These are phyloP conservation scores for Caprella mutica DNA, from an alignment of 2,888 invertebrate genomes.

Conservation along the genomic window DNA sequence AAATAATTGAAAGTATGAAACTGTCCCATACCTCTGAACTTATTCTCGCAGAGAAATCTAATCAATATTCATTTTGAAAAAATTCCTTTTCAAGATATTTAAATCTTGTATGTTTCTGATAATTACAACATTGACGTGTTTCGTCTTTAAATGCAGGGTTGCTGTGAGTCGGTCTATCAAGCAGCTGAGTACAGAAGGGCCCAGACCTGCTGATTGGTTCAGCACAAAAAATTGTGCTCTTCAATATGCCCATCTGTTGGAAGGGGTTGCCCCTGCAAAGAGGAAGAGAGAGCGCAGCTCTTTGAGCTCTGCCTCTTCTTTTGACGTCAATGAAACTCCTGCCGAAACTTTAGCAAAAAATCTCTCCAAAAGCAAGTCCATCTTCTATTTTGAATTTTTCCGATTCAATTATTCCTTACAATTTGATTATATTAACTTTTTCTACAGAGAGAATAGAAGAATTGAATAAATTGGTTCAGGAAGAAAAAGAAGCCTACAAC, in stretches of 20 bases:
- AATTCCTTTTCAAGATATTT: too few species aligned
- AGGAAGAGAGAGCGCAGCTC: constrained; percentile 52
- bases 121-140: too few species aligned
- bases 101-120: too few species aligned
- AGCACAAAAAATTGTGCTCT: constrained; percentile 81
- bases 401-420: not conserved
- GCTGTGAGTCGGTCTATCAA: constrained; percentile 50
- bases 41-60: too few species aligned
- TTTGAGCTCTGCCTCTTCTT: constrained; percentile 33
- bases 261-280: constrained; percentile 72
- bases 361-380: constrained; percentile 49
- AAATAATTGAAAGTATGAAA: too few species aligned
- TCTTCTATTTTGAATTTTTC: not conserved
- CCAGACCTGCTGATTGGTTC: constrained; percentile 72
- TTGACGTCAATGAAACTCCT: constrained; percentile 50
- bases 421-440: not conserved
- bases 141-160: constrained; percentile 53
- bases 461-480: constrained; percentile 56
- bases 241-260: constrained; percentile 70
- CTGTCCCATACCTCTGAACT: too few species aligned
- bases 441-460: constrained; percentile 59
- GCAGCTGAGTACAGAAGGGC: constrained; percentile 60
- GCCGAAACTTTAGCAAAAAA: constrained; percentile 65
- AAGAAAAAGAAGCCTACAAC: constrained; percentile 61
- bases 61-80: too few species aligned